Percentiles rank a stretch among this genome's conserved stretches.
Evolutionary conservation across 1,140 invertebrate species (phyloP).

Genomic region (Cherax quadricarinatus): DNA sequence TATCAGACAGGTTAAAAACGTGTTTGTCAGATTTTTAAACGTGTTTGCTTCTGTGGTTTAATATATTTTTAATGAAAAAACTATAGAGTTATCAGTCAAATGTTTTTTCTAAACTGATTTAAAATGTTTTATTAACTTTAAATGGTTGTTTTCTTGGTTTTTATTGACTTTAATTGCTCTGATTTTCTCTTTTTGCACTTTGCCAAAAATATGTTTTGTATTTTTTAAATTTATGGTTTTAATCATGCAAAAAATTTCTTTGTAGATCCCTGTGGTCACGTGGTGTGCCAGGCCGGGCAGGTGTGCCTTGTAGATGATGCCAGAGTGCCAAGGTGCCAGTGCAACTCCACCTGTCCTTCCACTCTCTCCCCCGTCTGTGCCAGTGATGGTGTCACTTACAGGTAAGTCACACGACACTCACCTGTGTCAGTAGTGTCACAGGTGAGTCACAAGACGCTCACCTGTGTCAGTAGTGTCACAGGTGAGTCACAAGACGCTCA

Average conservation of each 20-base stretch:
- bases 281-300: constrained; percentile 56
- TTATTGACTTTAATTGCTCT: neutral
- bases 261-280: constrained; percentile 71
- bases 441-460: no score
- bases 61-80: no score
- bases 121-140: neutral
- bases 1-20: no score
- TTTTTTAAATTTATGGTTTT: neutral
- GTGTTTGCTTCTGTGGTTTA: no score
- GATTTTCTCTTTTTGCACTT: neutral
- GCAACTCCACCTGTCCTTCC: constrained; percentile 73
- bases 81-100: no score
- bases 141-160: neutral
- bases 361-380: constrained; percentile 77
- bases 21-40: no score
- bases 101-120: no score
- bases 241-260: neutral
- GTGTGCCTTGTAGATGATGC: constrained; percentile 62
- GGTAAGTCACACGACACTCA: constrained; percentile 64
- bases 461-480: no score
- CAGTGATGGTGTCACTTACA: constrained; percentile 78
- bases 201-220: neutral
- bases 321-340: constrained; percentile 75
- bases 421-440: no score
- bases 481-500: no score